phyloP scores from a whole-genome alignment of 2,888 invertebrate genomes.

The Diloba caeruleocephala region DNA sequence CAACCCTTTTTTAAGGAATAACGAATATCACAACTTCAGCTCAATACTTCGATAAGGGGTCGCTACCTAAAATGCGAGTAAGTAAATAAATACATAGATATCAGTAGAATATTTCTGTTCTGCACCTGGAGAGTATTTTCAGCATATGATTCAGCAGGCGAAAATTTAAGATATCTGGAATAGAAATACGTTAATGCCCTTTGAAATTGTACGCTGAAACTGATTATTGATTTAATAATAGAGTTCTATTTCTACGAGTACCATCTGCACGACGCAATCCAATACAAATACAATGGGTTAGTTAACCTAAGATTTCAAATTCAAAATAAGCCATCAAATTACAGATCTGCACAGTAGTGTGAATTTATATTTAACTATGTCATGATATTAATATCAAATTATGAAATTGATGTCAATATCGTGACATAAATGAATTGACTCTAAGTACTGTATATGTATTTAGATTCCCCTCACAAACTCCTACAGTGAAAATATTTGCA shows the following conservation, averaged over 20 bases:
- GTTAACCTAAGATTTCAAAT: conserved; percentile 25
- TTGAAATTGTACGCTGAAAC: conserved; percentile 20
- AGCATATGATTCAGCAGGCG: conserved; percentile 20
- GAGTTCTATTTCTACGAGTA: conserved; percentile 13
- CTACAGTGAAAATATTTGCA: too few species aligned
- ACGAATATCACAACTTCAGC: conserved; percentile 1
- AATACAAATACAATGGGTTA: conserved; percentile 11
- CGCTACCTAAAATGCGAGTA: conserved; percentile 6
- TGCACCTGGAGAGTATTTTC: conserved; percentile 14
- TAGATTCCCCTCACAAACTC: too few species aligned
- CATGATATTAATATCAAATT: too few species aligned
- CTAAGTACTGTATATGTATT: too few species aligned
- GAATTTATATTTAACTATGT: too few species aligned
- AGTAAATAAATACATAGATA: conserved; percentile 11
- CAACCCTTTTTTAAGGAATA: conserved; percentile 18
- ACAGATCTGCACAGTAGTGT: too few species aligned
- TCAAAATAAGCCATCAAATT: too few species aligned
- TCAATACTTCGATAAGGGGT: conserved; percentile 12
- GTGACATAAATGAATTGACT: too few species aligned
- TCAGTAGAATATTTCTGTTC: conserved; percentile 10
- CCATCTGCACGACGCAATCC: conserved; percentile 17
- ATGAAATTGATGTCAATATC: too few species aligned
- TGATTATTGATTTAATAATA: conserved; percentile 26
- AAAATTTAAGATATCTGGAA: conserved; percentile 19
- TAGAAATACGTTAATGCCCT: conserved; percentile 20